phyloP scores from a whole-genome alignment of 2,888 invertebrate genomes.

The Cataglyphis rosenhaueri region DNA sequence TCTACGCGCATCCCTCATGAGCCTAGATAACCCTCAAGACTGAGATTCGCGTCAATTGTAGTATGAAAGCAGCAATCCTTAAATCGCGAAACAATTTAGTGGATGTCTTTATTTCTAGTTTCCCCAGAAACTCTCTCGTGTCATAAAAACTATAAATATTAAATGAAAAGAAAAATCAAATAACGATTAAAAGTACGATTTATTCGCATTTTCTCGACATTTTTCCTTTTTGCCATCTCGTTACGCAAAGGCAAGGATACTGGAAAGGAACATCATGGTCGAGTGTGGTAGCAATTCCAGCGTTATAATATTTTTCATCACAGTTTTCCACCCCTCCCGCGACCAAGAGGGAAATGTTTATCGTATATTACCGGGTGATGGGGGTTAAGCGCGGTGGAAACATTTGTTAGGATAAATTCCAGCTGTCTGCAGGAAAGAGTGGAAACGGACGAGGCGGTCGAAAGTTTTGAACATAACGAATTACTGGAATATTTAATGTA shows the following conservation, averaged over 20 bases:
- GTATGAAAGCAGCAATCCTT: not conserved
- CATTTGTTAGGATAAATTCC: constrained; percentile 83
- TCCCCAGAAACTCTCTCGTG: not conserved
- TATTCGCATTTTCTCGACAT: constrained; percentile 3
- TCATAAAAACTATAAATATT: not conserved
- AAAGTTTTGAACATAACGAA: constrained; percentile 82
- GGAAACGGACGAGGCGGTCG: constrained; percentile 64
- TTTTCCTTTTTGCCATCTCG: constrained; percentile 41
- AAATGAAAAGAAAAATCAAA: constrained; percentile 1
- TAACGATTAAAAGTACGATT: constrained; percentile 18
- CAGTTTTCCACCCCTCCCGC: constrained; percentile 59
- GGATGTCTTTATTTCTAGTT: not conserved
- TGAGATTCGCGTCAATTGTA: constrained; percentile 40
- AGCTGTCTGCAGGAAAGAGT: constrained; percentile 76
- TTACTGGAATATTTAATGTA: constrained; percentile 84
- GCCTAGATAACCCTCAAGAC: constrained; percentile 31
- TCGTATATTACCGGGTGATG: constrained; percentile 77
- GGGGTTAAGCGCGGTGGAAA: constrained; percentile 71
- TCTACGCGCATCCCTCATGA: constrained; percentile 31
- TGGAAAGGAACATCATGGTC: constrained; percentile 35
- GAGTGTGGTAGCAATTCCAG: constrained; percentile 51
- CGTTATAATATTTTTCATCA: constrained; percentile 75
- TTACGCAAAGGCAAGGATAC: constrained; percentile 54
- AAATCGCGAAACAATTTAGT: not conserved
- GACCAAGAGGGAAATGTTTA: constrained; percentile 76